Evolutionary conservation across 2,888 invertebrate species (phyloP), one percentile per base, ranked within the genome.

Genomic region (Epirrhoe alternata): DNA sequence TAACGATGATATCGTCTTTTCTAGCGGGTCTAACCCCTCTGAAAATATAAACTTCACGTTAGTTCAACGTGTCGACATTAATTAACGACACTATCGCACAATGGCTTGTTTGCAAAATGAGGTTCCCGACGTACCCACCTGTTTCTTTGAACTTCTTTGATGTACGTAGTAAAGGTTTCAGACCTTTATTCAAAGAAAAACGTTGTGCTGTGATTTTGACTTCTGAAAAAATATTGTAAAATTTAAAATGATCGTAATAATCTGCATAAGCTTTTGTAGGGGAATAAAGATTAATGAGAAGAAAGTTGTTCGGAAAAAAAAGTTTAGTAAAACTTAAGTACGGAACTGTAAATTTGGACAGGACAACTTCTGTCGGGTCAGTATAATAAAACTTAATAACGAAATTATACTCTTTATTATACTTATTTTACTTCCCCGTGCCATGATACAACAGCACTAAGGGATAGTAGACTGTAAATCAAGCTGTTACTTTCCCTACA

Each of bases 1-100:
- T 5, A 86, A 71, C 10, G 85, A 78, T 6, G 89, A 80, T 70
- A 79, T 66, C 69, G 79, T 83, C 59, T 75, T 81, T 31, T 61
- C 68, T 61, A 71, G 66, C 35, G 70, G 57, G 33, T 59, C 54
- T 35, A 70, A 63, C 60, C 59, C 74, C 50, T 74, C 84, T 86
- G 78, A 31, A 78, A 82, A 76, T 47, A 66, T 57, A 62, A 64
- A 67, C n/a, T 53, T 5, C 12, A n/a, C 33, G 33, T 61, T n/a
- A 50, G 49, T 54, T 12, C 16, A 38, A n/a, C 12, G 12, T 35
- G 42, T 51, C 17, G 49, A 10, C 14, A 49, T 60, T 57, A 66
- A 63, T 53, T 63, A 52, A 57, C 31, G 17, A 16, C 61, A 24
- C 52, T 63, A 17, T 53, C 35, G 42, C 24, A 33, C n/a, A 56